Evolutionary conservation across 2,797 vertebrate species (phyloP), one percentile per base, ranked within the genome.

Genomic region (Eulemur rubriventer): DNA sequence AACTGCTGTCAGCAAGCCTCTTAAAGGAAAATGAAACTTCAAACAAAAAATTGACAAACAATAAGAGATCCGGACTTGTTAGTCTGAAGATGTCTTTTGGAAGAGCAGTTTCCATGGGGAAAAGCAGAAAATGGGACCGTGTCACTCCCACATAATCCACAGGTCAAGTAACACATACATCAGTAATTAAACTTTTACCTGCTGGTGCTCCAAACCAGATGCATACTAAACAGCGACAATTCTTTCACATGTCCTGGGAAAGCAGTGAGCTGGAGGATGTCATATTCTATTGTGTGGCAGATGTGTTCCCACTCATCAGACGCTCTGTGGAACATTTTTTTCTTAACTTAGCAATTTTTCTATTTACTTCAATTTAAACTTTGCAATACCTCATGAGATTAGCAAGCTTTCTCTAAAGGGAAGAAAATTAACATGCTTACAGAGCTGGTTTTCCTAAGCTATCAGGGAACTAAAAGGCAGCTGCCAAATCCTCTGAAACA

Each of bases 281-380:
- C 46, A 33, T 24, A 38, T 87, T 55, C 80, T 28, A 48, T 65
- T 13, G 4, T 84, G 52, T 59, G 43, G n/a, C 52, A 89, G 67
- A 80, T 52, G 57, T 52, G 69, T 50, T 92, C 50, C 59, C 33
- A 85, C 82, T 76, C 80, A 35, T 55, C 85, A 95, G 72, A 86
- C 88, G 20, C 81, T n/a, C 28, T 59, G 10, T 33, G 59, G 17
- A 95, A 70, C 28, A 33, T 81, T 61, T 97, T 57, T 63, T 86
- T 92, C 59, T 46, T 81, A 87, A 90, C 7, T 96, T 96, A 83
- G 33, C 65, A 92, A 90, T 82, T 90, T 85, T 82, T 91, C 35
- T 72, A 83, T 95, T 97, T 98, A 93, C 75, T 97, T 97, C 81
- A 35, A 22, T 95, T 87, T 94, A 65, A 17, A 91, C 48, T 96